A percentile compares a stretch with the other conserved stretches of the same genome.
These are phyloP conservation scores for Sepioteuthis lessoniana DNA, from an alignment of 2,888 invertebrate genomes.

Conservation along the genomic window DNA sequence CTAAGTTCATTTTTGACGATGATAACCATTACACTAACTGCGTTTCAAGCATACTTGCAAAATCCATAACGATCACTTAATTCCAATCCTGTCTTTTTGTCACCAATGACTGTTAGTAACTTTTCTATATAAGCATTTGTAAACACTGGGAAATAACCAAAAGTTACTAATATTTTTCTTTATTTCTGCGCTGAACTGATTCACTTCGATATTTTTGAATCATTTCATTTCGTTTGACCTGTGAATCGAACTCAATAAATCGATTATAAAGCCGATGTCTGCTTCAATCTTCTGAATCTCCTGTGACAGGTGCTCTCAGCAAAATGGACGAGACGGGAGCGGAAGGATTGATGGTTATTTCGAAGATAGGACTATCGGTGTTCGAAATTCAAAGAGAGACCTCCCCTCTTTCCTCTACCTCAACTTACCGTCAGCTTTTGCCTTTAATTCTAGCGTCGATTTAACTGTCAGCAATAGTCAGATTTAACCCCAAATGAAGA, in stretches of 20 bases:
- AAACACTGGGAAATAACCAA: no score
- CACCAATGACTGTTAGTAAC: no score
- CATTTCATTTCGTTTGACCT: neutral
- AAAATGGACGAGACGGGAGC: neutral
- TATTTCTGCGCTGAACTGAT: no score
- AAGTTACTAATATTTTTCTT: no score
- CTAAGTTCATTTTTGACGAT: no score
- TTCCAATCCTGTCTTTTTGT: no score
- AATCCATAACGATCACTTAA: no score
- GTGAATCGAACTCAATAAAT: neutral
- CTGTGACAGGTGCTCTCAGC: neutral
- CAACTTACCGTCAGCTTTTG: neutral
- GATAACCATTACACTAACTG: no score
- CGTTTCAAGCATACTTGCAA: no score
- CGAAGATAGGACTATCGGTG: neutral
- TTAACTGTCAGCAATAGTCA: constrained; percentile 3
- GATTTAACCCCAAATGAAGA: neutral
- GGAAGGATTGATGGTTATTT: neutral
- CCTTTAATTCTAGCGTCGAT: neutral
- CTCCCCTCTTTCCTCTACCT: no score
- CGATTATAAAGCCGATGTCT: neutral
- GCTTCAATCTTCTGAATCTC: neutral
- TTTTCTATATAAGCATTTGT: no score
- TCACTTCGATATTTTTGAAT: neutral
- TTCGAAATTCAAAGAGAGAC: neutral